Percentiles rank a stretch among this genome's conserved stretches.
Evolutionary conservation across 2,113 vertebrate genomes (phyloP).

Genomic region (Ardeotis arabs): DNA sequence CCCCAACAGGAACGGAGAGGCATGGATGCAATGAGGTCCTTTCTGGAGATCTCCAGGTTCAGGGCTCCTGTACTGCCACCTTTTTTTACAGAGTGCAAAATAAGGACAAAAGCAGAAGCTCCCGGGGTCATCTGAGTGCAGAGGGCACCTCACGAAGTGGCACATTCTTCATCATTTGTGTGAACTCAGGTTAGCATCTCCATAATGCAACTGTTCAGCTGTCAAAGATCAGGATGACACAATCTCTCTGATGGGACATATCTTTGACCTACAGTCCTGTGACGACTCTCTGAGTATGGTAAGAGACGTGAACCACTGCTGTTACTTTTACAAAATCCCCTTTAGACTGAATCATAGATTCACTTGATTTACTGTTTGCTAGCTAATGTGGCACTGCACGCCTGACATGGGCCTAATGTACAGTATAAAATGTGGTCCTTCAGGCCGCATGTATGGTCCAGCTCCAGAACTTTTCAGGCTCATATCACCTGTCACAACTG

Average conservation of each 20-base stretch:
- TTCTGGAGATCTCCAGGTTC: not conserved
- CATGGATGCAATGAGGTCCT: rapidly evolving
- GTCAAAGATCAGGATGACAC: not conserved
- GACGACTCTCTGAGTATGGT: not conserved
- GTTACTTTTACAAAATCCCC: not conserved
- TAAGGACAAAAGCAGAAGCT: not conserved
- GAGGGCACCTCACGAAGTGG: not conserved
- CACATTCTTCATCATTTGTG: not conserved
- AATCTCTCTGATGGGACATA: not conserved
- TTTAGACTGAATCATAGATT: not conserved
- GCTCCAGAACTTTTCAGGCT: not conserved
- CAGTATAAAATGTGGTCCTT: not conserved
- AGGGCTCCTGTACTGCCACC: rapidly evolving
- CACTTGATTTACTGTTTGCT: not conserved
- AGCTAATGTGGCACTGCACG: not conserved
- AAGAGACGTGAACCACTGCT: not conserved
- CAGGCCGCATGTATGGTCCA: not conserved
- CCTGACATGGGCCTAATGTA: not conserved
- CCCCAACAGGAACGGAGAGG: rapidly evolving
- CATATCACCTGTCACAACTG: not conserved
- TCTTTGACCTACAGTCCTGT: not conserved
- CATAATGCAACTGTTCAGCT: not conserved
- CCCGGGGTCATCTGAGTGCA: not conserved
- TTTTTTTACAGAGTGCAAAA: not conserved
- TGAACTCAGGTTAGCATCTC: not conserved